Conservation (phyloP, 2,888 invertebrate genomes). For the Lysandra bellargus region DNA sequence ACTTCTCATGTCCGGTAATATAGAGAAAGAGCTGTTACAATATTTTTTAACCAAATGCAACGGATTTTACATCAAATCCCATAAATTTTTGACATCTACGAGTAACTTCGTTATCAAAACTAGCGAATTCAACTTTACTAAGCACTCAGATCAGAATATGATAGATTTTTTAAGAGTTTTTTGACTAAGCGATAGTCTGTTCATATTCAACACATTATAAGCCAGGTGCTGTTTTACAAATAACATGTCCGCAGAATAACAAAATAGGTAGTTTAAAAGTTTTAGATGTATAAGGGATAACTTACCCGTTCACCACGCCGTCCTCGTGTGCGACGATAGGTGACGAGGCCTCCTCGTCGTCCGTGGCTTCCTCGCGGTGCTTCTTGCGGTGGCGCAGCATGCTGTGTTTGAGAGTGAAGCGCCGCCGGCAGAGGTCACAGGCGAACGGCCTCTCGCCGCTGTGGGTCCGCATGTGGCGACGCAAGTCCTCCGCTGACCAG, state of each 20-base stretch:
- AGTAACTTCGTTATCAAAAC: no score
- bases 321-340: constrained; percentile 72
- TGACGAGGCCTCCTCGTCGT: constrained; percentile 76
- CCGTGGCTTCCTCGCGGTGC: constrained; percentile 83
- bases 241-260: background rate
- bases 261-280: background rate
- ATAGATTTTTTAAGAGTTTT: background rate
- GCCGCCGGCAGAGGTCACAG: constrained; percentile 92
- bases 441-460: constrained; percentile 95
- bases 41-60: no score
- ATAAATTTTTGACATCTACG: no score
- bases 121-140: no score
- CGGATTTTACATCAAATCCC: no score
- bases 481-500: constrained; percentile 96
- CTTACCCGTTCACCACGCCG: constrained; percentile 63
- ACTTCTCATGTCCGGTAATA: no score
- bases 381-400: constrained; percentile 96
- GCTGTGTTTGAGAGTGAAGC: constrained; percentile 96
- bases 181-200: no score
- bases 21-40: no score
- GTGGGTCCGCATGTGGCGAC: constrained; percentile 96
- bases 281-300: constrained; percentile 32
- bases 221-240: background rate
- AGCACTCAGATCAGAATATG: background rate
- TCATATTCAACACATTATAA: no score